phyloP scores from a whole-genome alignment of 1,140 invertebrate species.

The Frieseomelitta varia region DNA sequence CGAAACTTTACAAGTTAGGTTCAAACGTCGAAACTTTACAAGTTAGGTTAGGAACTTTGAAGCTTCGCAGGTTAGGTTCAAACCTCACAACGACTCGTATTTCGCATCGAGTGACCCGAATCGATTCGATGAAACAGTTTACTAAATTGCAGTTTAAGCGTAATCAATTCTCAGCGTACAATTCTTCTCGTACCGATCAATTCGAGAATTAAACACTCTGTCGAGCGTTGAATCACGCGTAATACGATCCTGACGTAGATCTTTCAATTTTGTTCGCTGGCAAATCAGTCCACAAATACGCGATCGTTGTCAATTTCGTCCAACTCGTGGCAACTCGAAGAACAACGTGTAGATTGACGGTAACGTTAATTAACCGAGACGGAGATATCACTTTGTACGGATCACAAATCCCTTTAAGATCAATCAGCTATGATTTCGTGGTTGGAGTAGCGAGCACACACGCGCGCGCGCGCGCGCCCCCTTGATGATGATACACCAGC shows the following conservation, averaged over 20 bases:
- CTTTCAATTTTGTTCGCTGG: not conserved
- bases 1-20: too few species aligned
- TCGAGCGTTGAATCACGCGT: not conserved
- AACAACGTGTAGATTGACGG: not conserved
- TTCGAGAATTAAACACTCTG: not conserved
- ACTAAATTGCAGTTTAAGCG: not conserved
- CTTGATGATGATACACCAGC: conserved; percentile 24
- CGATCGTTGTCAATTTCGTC: not conserved
- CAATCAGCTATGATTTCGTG: conserved; percentile 6
- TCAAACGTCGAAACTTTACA: not conserved
- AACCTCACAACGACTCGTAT: not conserved
- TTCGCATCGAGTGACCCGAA: not conserved
- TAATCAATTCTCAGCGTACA: not conserved
- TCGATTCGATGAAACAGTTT: not conserved
- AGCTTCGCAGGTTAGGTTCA: not conserved
- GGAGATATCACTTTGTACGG: not conserved
- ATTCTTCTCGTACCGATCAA: not conserved
- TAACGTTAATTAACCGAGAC: not conserved
- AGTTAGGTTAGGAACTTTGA: too few species aligned
- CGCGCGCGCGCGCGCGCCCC: not conserved
- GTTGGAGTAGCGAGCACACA: not conserved
- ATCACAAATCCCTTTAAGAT: conserved; percentile 17
- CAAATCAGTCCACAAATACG: not conserved
- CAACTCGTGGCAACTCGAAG: not conserved
- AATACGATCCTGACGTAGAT: not conserved